Evolutionary conservation across 1,140 invertebrate genomes (phyloP), one percentile per base, ranked within the genome.

Genomic region (Zeugodacus cucurbitae): DNA sequence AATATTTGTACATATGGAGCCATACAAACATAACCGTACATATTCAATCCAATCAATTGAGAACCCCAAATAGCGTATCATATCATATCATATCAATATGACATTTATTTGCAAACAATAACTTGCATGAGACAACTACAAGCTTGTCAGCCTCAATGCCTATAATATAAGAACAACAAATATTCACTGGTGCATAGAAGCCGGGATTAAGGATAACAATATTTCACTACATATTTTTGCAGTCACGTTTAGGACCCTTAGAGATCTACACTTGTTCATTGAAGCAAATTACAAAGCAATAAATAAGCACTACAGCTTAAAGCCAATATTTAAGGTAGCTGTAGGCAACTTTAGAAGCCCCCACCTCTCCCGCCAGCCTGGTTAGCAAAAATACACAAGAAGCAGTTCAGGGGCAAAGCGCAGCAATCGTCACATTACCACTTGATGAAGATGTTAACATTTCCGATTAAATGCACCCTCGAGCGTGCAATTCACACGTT

Each of bases 361-460:
- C n/a, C 8, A 0, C 8, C 41, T 29, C 20, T n/a, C 22, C 67
- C 32, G 1, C 34, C 17, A 17, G 34, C 2, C 17, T 37, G 17
- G 1, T 44, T 48, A 3, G 37, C 41, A 82, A 82, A 82, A 82
- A 10, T 26, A 37, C 32, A 74, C 34, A 74, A 74, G 26, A 41
- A 82, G 41, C 74, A 58, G 57, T 86, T 58, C 85, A 86, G 29
- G 20, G 57, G 86, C 70, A 41, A 32, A 82, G n/a, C 67, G 54
- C 29, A 67, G 59, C 57, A 64, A 67, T 87, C 41, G 90, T 26
- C 89, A 88, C 89, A 87, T 90, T 90, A 88, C 67, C 90, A 64
- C 74, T 89, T 88, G 90, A 91, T 91, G 91, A 91, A 92, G 91
- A 92, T 92, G 91, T 90, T 91, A 90, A 67, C 91, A 89, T 88